Evolutionary conservation across 2,888 invertebrate species (phyloP), one percentile per base, ranked within the genome.

Genomic region (Spisula solida): DNA sequence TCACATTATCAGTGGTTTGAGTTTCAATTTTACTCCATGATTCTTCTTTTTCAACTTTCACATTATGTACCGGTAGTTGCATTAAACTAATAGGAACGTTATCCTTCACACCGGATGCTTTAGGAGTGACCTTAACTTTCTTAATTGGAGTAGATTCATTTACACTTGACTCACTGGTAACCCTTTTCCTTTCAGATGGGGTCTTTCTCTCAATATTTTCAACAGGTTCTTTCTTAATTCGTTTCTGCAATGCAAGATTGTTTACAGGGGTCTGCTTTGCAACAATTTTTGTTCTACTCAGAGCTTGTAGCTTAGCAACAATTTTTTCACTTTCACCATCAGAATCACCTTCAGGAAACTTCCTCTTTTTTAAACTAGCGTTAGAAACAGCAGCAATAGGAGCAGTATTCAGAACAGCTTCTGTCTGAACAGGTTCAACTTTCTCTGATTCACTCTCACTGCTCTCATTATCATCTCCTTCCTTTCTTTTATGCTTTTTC

Each of bases 1-100:
- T 95, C 16, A 93, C 93, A 84, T 93, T 94, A 60, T 93, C 94
- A 51, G 90, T 92, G 12, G 94, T 93, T 80, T 92, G 89, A 51
- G 91, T 93, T 92, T 95, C 95, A 90, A 95, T 94, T 88, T 94
- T 94, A 90, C 94, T 95, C 95, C 95, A 95, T 2, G 95, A 94
- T 82, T 95, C 94, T 82, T 94, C 94, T 34, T 86, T 89, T 87
- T 92, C 60, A 81, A 88, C 75, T 66, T 89, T 89, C n/a, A 84
- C 25, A 80, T 81, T 82, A 55, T 41, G 41, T 41, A 41, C 41
- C 56, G n/a, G 83, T 70, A 41, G 14, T 81, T 41, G 31, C 51
- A 60, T 79, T n/a, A 29, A 78, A 85, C 70, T 60, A 48, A 70
- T 34, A 16, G 75, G 60, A 29, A 85, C 47, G 66, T 29, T 87